phyloP scores from a whole-genome alignment of 2,888 invertebrate species.

The Coelinius sp. region DNA sequence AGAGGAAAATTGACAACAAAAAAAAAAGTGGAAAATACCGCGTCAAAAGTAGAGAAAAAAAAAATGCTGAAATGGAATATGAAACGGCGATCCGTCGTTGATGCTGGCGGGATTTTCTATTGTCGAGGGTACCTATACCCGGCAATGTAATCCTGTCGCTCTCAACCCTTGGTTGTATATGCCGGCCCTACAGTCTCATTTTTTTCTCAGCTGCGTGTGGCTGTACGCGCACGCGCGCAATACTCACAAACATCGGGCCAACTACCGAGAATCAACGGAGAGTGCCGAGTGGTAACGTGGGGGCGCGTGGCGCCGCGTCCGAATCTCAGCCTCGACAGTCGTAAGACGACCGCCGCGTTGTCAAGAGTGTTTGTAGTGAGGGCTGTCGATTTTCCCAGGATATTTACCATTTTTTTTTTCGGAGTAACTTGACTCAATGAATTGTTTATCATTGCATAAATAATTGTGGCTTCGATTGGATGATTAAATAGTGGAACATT shows the following conservation, averaged over 20 bases:
- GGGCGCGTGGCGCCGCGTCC: slow-evolving; percentile 65
- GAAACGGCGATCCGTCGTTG: slow-evolving; percentile 55
- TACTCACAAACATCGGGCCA: slow-evolving; percentile 25
- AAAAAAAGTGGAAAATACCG: background rate
- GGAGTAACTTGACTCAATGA: background rate
- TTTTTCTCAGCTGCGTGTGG: slow-evolving; percentile 40
- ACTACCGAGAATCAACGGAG: slow-evolving; percentile 50
- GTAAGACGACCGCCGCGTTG: slow-evolving; percentile 65
- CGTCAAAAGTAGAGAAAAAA: slow-evolving; percentile 22
- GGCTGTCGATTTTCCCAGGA: background rate
- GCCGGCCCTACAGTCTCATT: slow-evolving; percentile 4
- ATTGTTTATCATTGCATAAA: background rate
- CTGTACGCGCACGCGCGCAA: slow-evolving; percentile 42
- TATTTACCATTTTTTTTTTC: background rate
- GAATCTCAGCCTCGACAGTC: slow-evolving; percentile 65
- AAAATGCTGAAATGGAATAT: slow-evolving; percentile 53
- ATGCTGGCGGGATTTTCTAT: slow-evolving; percentile 47
- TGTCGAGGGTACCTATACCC: slow-evolving; percentile 44
- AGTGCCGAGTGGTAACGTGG: slow-evolving; percentile 57
- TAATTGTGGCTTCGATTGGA: no score
- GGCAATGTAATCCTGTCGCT: slow-evolving; percentile 54
- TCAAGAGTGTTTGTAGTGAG: slow-evolving; percentile 42
- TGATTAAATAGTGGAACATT: background rate
- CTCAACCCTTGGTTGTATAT: slow-evolving; percentile 48
- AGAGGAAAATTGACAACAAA: background rate